A percentile compares a stretch with the other conserved stretches of the same genome.
Evolutionary conservation across 1,140 invertebrate genomes (phyloP).

Genomic region (Lucilia sericata): DNA sequence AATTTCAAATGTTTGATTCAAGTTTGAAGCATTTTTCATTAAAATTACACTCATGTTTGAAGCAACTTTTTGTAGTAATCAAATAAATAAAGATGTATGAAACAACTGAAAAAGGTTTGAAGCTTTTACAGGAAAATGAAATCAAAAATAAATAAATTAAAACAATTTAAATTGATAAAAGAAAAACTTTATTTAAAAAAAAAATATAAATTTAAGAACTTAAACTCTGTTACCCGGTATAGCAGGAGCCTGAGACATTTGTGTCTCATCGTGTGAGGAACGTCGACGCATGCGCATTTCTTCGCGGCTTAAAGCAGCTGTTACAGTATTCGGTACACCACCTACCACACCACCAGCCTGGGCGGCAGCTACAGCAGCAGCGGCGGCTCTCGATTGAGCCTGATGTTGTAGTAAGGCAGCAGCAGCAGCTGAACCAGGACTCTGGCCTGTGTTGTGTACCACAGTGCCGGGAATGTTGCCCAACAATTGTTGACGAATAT

Average conservation of each 20-base stretch:
- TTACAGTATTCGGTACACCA: not conserved
- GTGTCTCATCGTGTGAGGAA: conserved; percentile 66
- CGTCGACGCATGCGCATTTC: conserved; percentile 65
- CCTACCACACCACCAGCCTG: conserved; percentile 40
- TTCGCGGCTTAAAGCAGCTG: conserved; percentile 57
- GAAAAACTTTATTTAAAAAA: conserved; percentile 22
- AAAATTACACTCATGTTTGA: not conserved
- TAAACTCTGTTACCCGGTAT: conserved; percentile 58
- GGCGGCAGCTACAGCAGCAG: conserved; percentile 61
- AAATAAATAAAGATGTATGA: not conserved
- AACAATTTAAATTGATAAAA: not conserved
- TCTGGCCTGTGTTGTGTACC: conserved; percentile 60
- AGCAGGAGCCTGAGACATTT: conserved; percentile 58
- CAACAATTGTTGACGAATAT: conserved; percentile 63
- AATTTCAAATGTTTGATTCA: not conserved
- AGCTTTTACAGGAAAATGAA: not conserved
- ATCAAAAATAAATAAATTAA: not conserved
- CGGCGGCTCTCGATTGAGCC: conserved; percentile 63
- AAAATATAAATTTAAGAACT: not conserved
- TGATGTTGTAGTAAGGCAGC: conserved; percentile 65
- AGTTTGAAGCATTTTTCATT: no score
- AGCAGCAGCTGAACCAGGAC: conserved; percentile 62
- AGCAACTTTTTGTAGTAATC: not conserved
- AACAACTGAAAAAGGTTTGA: not conserved
- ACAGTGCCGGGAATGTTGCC: conserved; percentile 62